Evolutionary conservation across 2,113 vertebrate species (phyloP), one percentile per base, ranked within the genome.

Genomic region (Pseudonaja textilis): DNA sequence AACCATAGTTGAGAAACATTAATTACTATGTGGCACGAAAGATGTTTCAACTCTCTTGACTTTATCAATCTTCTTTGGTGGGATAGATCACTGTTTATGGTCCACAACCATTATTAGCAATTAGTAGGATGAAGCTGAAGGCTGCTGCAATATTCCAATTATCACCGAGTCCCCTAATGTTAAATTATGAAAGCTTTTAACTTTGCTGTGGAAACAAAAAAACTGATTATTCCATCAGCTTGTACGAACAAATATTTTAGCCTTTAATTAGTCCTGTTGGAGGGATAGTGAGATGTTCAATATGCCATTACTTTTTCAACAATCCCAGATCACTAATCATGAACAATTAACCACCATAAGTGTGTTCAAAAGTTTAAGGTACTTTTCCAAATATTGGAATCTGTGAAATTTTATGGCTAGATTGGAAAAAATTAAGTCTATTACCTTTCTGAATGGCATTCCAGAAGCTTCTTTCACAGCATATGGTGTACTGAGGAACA

Each of bases 81-180:
- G 74, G 55, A 50, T 55, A 26, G 45, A 42, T 29, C 1, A 0
- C 39, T 1, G 0, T 1, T 91, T 47, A 86, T 0, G 9, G 50
- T 81, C 87, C 74, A 0, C 0, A 3, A n/a, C 88, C n/a, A 93
- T 39, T 56, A 29, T 39, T 0, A 0, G 85, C 87, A 64, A 88
- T 90, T 0, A 10, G 64, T 74, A 91, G 26, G 34, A 1, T 42
- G 1, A 34, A 12, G 0, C 55, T 0, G 0, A 52, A 25, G 10
- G 0, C 64, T 0, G 26, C 11, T 59, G n/a, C 18, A 89, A 59
- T 61, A 0, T 90, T 61, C 59, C 25, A 0, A 52, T 26, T n/a
- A 42, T 23, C 87, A 20, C 45, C 10, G 23, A 29, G 25, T 0
- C n/a, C 42, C 74, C 54, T 92, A 74, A 56, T 81, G 23, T 14